Conservation (phyloP, 2,797 vertebrate genomes). For the Apogon talboti region DNA sequence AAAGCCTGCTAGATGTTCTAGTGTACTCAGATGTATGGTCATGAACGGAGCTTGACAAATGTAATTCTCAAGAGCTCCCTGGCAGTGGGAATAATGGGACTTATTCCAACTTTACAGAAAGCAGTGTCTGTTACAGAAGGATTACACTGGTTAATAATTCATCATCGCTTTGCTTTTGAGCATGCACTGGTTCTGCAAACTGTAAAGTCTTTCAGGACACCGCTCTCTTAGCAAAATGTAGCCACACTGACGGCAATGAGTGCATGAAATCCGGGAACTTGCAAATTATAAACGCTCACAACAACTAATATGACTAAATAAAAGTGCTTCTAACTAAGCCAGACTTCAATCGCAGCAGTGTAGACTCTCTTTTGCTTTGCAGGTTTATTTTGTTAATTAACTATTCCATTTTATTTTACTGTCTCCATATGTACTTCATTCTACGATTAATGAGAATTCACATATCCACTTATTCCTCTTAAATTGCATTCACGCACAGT, state of each 20-base stretch:
- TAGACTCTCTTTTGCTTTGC: no score
- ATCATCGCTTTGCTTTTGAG: constrained; percentile 20
- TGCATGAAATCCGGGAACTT: background rate
- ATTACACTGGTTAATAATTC: constrained; percentile 35
- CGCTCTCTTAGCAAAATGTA: constrained; percentile 10
- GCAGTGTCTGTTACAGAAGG: constrained; percentile 4
- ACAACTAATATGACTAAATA: background rate
- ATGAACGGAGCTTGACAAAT: background rate
- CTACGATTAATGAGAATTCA: no score
- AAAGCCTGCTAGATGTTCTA: background rate
- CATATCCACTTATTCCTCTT: no score
- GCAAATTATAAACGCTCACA: background rate
- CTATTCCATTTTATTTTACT: no score
- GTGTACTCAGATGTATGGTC: background rate
- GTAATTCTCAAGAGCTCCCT: constrained; percentile 8
- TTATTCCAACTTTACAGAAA: constrained; percentile 2
- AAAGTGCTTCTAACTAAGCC: no score
- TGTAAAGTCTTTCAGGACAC: background rate
- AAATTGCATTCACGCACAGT: no score
- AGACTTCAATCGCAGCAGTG: no score
- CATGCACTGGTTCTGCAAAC: background rate
- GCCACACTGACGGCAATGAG: background rate
- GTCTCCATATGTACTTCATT: no score
- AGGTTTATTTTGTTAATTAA: no score
- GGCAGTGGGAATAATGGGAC: background rate